Evolutionary conservation across 2,113 vertebrate genomes (phyloP).

Genomic region (Macrotis lagotis): DNA sequence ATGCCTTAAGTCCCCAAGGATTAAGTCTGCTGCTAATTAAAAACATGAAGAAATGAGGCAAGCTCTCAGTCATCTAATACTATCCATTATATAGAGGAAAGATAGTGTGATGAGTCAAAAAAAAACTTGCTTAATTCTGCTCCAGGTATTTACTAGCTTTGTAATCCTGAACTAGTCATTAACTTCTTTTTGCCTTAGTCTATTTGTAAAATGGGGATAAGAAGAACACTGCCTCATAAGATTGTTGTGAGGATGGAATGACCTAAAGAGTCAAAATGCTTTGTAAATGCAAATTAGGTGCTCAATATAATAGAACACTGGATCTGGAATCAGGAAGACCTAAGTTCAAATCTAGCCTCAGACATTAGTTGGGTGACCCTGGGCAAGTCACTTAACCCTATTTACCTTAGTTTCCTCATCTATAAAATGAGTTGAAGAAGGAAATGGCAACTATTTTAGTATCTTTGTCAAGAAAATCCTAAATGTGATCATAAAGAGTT

Average conservation of each 20-base stretch:
- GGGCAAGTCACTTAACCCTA: background rate
- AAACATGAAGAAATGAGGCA: background rate
- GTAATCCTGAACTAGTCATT: too few species aligned
- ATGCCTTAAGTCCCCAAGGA: background rate
- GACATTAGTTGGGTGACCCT: background rate
- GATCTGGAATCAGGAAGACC: background rate
- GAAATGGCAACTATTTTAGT: background rate
- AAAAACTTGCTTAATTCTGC: background rate
- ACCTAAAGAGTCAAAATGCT: background rate
- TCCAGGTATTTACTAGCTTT: background rate
- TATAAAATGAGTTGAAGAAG: background rate
- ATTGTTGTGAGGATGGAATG: background rate
- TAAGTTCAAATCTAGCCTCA: background rate
- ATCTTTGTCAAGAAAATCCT: background rate
- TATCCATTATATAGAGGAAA: background rate
- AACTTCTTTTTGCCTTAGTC: background rate
- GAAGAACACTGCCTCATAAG: background rate
- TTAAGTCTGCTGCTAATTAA: background rate
- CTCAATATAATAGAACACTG: too few species aligned
- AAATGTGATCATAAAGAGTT: background rate
- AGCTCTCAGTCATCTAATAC: background rate
- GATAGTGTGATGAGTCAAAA: background rate
- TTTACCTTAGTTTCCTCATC: background rate
- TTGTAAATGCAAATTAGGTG: background rate
- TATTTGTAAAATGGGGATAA: background rate